phyloP scores from a whole-genome alignment of 2,113 vertebrate species.

The Scatophagus argus region DNA sequence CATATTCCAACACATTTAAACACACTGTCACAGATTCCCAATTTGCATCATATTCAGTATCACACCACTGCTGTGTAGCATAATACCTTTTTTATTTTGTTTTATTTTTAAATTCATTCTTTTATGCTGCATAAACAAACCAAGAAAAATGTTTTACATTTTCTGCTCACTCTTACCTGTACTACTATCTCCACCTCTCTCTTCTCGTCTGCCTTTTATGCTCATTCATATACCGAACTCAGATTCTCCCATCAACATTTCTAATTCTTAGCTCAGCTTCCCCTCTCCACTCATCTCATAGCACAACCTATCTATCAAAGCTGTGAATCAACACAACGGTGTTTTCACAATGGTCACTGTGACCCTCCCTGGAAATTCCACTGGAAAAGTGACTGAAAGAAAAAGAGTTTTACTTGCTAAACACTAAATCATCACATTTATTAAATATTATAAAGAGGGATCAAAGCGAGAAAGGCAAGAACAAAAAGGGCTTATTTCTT shows the following conservation, averaged over 20 bases:
- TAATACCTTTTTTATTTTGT: too few relatives aligned
- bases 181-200: neutral
- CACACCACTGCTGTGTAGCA: neutral
- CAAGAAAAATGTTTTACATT: too few relatives aligned
- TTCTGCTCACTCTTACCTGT: neutral
- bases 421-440: constrained; percentile 78
- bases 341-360: constrained; percentile 46
- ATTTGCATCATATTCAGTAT: neutral
- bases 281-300: constrained; percentile 34
- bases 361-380: constrained; percentile 59
- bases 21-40: neutral
- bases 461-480: constrained; percentile 21
- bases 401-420: constrained; percentile 67
- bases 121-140: neutral
- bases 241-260: constrained; percentile 1
- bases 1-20: neutral
- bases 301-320: constrained; percentile 67
- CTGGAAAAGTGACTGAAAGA: constrained; percentile 52
- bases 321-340: constrained; percentile 80
- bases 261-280: constrained; percentile 20
- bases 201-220: constrained; percentile 21
- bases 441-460: constrained; percentile 69
- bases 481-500: constrained; percentile 54
- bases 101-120: too few relatives aligned
- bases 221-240: constrained; percentile 11